Percentiles rank a stretch among this genome's conserved stretches.
Evolutionary conservation across 2,797 vertebrate genomes (phyloP).

Genomic region (Sebastes kiyomatsui): DNA sequence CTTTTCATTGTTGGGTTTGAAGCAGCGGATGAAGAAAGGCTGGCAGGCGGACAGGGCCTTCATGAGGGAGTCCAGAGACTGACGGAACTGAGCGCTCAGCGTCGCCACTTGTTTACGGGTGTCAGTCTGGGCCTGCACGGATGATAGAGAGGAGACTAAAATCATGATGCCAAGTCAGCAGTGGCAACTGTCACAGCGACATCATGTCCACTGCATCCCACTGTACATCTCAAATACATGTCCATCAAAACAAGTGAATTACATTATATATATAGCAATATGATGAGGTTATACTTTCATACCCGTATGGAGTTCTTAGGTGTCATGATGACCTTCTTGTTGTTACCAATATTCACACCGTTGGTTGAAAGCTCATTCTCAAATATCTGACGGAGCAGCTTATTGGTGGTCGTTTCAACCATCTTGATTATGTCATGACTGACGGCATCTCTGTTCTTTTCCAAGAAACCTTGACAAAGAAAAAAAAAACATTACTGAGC

Average conservation of each 20-base stretch:
- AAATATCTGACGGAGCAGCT: conserved; percentile 89
- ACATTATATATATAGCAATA: neutral
- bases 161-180: neutral
- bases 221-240: neutral
- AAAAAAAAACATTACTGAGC: neutral
- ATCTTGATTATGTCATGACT: conserved; percentile 87
- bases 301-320: conserved; percentile 74
- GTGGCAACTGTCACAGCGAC: neutral
- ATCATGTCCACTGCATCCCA: neutral
- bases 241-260: neutral
- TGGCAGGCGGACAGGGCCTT: conserved; percentile 90
- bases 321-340: conserved; percentile 71
- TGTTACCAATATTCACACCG: conserved; percentile 36
- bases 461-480: conserved; percentile 87
- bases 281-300: neutral
- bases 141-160: neutral
- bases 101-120: conserved; percentile 84
- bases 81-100: conserved; percentile 91
- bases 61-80: conserved; percentile 95
- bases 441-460: conserved; percentile 93
- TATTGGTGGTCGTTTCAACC: conserved; percentile 87
- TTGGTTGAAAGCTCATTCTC: conserved; percentile 67
- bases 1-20: conserved; percentile 95
- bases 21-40: conserved; percentile 95
- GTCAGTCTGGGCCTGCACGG: conserved; percentile 74